Conservation (phyloP, 1,140 invertebrate genomes). For the Bombus haemorrhoidalis region DNA sequence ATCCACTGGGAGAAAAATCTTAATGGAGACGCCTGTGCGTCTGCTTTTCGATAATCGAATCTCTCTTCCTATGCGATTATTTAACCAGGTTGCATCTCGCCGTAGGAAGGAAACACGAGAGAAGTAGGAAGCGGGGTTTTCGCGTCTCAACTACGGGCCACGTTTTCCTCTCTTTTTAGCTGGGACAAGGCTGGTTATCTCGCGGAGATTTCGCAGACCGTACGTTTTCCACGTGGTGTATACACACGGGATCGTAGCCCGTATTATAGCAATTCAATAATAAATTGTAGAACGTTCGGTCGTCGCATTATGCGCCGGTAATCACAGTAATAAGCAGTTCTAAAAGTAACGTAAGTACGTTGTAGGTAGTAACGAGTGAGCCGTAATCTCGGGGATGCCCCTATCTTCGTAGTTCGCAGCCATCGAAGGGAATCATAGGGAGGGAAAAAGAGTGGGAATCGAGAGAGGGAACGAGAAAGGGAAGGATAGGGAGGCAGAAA, state of each 20-base stretch:
- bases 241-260: constrained; percentile 29
- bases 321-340: constrained; percentile 80
- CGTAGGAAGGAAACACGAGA: no score
- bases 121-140: constrained; percentile 2
- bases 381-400: constrained; percentile 70
- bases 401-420: constrained; percentile 22
- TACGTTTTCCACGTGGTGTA: constrained; percentile 54
- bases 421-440: constrained; percentile 23
- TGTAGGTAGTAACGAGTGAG: constrained; percentile 78
- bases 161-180: background rate
- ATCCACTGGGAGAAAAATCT: background rate
- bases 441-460: background rate
- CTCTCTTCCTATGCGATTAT: background rate
- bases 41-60: background rate
- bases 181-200: constrained; percentile 6
- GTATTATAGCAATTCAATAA: constrained; percentile 79
- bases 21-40: constrained; percentile 19
- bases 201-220: constrained; percentile 5
- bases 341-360: constrained; percentile 78
- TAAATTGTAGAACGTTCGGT: constrained; percentile 77
- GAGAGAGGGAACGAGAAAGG: constrained; percentile 11
- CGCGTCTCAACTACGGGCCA: background rate
- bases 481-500: background rate
- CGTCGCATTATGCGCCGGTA: constrained; percentile 76
- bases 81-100: background rate